Conservation (phyloP, 2,888 invertebrate genomes). For the Latrodectus hesperus region DNA sequence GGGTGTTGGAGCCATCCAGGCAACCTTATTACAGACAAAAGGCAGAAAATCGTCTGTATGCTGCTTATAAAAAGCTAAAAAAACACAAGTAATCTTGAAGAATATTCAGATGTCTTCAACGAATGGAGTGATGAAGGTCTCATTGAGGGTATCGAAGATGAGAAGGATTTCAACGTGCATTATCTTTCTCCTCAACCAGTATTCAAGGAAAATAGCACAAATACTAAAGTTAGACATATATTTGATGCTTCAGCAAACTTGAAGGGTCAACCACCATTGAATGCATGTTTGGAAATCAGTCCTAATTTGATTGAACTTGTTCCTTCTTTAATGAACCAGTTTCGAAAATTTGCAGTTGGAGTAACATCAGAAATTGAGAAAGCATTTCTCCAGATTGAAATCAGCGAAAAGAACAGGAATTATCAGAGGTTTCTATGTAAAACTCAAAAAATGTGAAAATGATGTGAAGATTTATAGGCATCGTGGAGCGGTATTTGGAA, state of each 20-base stretch:
- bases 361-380: slow-evolving; percentile 11
- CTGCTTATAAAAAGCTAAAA: not conserved
- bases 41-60: slow-evolving; percentile 66
- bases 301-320: slow-evolving; percentile 13
- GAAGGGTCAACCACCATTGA: not conserved
- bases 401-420: slow-evolving; percentile 19
- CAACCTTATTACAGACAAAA: slow-evolving; percentile 19
- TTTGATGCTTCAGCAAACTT: not conserved
- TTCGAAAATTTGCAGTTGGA: not conserved
- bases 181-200: not conserved
- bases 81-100: not conserved
- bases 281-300: slow-evolving; percentile 15
- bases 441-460: not conserved
- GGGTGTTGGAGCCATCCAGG: slow-evolving; percentile 11
- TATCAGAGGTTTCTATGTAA: slow-evolving; percentile 19
- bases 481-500: slow-evolving; percentile 7
- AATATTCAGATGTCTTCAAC: slow-evolving; percentile 8
- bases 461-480: not conserved
- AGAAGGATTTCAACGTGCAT: not conserved
- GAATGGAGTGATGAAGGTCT: not conserved
- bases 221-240: slow-evolving; percentile 4
- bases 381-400: slow-evolving; percentile 31
- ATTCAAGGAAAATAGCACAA: not conserved
- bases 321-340: slow-evolving; percentile 21
- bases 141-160: slow-evolving; percentile 80